Conservation (phyloP, 2,113 vertebrate species). For the Ophiodon elongatus region DNA sequence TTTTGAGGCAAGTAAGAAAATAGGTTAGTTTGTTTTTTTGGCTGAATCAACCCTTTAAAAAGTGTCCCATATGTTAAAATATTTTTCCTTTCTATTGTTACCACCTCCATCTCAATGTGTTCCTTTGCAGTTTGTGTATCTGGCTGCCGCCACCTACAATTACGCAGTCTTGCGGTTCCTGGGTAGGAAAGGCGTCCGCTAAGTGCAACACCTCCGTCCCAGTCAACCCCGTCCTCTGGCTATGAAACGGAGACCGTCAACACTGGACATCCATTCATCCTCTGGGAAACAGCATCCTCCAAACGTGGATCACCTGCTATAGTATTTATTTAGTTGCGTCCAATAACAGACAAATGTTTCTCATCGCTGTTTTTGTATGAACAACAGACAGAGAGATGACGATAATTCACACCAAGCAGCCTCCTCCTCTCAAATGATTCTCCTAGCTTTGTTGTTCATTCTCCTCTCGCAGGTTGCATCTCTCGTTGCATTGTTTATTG, state of each 20-base stretch:
- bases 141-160: conserved; percentile 96
- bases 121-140: conserved; percentile 90
- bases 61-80: neutral
- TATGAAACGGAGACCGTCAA: conserved; percentile 49
- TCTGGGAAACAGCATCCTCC: conserved; percentile 48
- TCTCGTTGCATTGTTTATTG: conserved; percentile 43
- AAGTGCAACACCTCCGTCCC: conserved; percentile 62
- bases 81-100: neutral
- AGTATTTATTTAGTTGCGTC: conserved; percentile 43
- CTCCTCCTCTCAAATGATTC: conserved; percentile 69
- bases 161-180: conserved; percentile 96
- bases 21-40: neutral
- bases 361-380: conserved; percentile 56
- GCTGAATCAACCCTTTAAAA: neutral
- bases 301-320: conserved; percentile 57
- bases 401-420: conserved; percentile 50
- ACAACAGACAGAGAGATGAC: conserved; percentile 77
- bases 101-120: neutral
- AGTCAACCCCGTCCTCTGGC: conserved; percentile 31
- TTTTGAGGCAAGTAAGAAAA: neutral
- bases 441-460: conserved; percentile 74
- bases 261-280: conserved; percentile 44
- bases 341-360: conserved; percentile 61
- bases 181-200: conserved; percentile 93
- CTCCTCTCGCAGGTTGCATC: conserved; percentile 26